These are phyloP conservation scores for Nerophis lumbriciformis DNA, from an alignment of 2,113 vertebrate genomes.

Conservation along the genomic window DNA sequence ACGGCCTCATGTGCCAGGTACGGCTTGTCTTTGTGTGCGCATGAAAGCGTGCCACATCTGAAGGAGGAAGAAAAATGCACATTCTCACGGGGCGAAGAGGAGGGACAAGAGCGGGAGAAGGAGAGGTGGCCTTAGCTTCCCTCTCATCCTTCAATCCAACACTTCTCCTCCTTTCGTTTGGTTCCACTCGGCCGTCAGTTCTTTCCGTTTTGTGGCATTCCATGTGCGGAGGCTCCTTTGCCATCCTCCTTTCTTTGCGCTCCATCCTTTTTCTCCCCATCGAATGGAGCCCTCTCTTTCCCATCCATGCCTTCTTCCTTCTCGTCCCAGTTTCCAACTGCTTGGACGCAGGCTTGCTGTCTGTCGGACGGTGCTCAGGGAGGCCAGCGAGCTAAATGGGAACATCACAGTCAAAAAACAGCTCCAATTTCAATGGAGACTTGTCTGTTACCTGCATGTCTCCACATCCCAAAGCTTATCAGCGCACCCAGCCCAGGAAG, in stretches of 20 bases:
- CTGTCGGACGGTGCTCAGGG: conserved; percentile 60
- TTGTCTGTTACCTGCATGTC: conserved; percentile 58
- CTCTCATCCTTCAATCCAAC: conserved; percentile 66
- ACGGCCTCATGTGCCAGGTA: conserved; percentile 59
- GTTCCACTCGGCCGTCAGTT: conserved; percentile 63
- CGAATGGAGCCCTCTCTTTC: conserved; percentile 57
- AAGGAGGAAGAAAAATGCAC: conserved; percentile 57
- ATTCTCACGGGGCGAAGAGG: conserved; percentile 52
- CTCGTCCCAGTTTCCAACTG: conserved; percentile 56
- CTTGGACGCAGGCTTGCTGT: conserved; percentile 40
- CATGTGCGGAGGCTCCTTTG: conserved; percentile 48
- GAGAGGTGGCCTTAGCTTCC: conserved; percentile 53
- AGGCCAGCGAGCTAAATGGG: conserved; percentile 55
- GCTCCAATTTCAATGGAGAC: conserved; percentile 65
- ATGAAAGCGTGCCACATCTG: conserved; percentile 63
- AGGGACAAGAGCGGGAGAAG: conserved; percentile 43
- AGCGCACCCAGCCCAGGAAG: conserved; percentile 54
- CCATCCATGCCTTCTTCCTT: conserved; percentile 53
- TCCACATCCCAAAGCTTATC: conserved; percentile 65
- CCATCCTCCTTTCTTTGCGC: conserved; percentile 61
- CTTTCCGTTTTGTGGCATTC: conserved; percentile 61
- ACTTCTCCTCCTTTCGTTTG: conserved; percentile 68
- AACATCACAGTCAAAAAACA: conserved; percentile 40
- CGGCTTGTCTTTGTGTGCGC: conserved; percentile 57
- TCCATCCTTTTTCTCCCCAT: conserved; percentile 59